These are phyloP conservation scores for Semnopithecus entellus DNA, from an alignment of 2,113 vertebrate genomes.

Conservation along the genomic window DNA sequence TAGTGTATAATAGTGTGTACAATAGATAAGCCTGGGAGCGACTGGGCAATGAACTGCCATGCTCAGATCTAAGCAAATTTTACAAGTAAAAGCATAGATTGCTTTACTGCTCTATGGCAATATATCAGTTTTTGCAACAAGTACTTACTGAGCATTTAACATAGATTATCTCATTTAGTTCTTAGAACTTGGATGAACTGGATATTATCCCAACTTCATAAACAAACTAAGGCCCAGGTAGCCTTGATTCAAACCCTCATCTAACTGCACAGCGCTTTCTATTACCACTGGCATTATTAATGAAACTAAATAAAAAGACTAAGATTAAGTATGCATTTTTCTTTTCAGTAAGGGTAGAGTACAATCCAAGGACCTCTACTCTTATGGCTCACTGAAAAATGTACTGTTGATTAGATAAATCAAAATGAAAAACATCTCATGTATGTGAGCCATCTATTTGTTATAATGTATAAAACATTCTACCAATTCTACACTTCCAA, in stretches of 20 bases:
- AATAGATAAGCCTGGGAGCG: background rate
- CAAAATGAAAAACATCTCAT: constrained; percentile 20
- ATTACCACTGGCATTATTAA: background rate
- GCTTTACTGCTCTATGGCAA: background rate
- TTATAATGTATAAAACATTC: background rate
- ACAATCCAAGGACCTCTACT: background rate
- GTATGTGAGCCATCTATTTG: background rate
- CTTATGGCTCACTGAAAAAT: background rate
- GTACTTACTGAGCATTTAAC: background rate
- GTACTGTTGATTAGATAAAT: background rate
- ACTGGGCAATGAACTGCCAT: background rate
- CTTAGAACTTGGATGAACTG: background rate
- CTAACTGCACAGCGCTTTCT: background rate
- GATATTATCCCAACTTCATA: background rate
- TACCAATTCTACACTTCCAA: background rate
- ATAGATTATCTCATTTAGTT: background rate
- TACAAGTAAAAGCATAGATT: background rate
- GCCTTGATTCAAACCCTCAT: background rate
- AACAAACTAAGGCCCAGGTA: background rate
- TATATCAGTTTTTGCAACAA: background rate
- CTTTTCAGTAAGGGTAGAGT: background rate
- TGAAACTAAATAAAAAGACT: background rate
- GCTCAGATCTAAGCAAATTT: background rate
- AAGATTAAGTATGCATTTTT: background rate
- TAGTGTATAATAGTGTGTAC: background rate